Percentiles rank a stretch among this genome's conserved stretches.
These are phyloP conservation scores for Aquatica leii DNA, from an alignment of 2,888 invertebrate genomes.

Conservation along the genomic window DNA sequence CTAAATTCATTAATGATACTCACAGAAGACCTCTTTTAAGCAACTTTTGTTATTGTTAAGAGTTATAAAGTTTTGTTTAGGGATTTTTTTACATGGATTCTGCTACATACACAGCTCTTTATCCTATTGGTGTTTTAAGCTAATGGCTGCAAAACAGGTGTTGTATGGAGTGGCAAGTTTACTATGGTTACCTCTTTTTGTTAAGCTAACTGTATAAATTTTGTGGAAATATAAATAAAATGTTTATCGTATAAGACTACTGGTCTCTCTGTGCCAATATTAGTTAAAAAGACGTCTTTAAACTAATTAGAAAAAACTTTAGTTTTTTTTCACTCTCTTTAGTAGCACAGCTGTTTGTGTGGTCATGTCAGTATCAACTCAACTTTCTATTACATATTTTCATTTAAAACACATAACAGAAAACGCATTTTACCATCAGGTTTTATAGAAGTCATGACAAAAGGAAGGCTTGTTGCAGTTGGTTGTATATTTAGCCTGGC, in stretches of 20 bases:
- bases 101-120: not conserved
- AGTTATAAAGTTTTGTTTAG: not conserved
- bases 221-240: no score
- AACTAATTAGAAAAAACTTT: not conserved
- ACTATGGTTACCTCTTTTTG: no score
- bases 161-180: no score
- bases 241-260: no score
- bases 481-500: not conserved
- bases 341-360: no score
- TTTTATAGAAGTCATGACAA: no score
- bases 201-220: no score
- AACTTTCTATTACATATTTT: not conserved
- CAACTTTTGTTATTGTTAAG: not conserved
- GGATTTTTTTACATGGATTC: not conserved
- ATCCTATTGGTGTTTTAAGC: not conserved
- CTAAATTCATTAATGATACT: not conserved
- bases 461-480: not conserved
- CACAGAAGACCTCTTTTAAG: no score
- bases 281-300: not conserved
- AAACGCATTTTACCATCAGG: no score
- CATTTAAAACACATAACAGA: not conserved
- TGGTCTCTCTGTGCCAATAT: not conserved
- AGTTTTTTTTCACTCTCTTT: no score
- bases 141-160: no score
- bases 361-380: no score